Percentiles rank a stretch among this genome's conserved stretches.
Evolutionary conservation across 2,113 vertebrate species (phyloP).

Genomic region (Hydrolagus affinis): DNA sequence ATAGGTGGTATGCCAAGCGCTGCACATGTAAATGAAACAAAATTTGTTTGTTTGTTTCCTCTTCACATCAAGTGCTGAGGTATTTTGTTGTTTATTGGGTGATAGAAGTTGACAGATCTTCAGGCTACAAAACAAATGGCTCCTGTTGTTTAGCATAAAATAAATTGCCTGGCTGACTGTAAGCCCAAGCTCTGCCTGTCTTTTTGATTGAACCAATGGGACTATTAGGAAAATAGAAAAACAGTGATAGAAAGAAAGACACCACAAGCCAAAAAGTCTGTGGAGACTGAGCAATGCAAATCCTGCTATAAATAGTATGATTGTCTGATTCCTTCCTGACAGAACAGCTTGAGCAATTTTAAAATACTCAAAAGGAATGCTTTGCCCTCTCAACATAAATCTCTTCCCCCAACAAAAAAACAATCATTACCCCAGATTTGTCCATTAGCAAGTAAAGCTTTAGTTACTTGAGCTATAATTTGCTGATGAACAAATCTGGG

Average conservation of each 20-base stretch:
- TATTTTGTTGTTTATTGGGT: neutral
- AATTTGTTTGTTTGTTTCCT: neutral
- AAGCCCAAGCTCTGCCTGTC: neutral
- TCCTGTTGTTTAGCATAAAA: neutral
- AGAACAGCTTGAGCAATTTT: neutral
- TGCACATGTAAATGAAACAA: neutral
- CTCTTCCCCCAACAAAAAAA: neutral
- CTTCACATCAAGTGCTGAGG: neutral
- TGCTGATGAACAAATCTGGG: neutral
- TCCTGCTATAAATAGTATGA: neutral
- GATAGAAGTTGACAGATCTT: neutral
- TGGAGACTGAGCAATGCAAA: neutral
- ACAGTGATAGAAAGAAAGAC: neutral
- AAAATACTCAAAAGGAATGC: neutral
- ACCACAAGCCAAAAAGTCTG: neutral
- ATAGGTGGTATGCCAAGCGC: too few relatives aligned
- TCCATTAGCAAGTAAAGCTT: too few relatives aligned
- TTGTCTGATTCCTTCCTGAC: neutral
- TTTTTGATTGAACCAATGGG: constrained; percentile 19
- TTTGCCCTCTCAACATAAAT: neutral
- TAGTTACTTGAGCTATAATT: neutral
- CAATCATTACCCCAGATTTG: neutral
- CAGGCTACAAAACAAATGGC: neutral
- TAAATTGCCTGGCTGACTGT: neutral
- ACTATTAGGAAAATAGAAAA: neutral